phyloP scores from a whole-genome alignment of 2,113 vertebrate species.

The Ploceus nigricollis region DNA sequence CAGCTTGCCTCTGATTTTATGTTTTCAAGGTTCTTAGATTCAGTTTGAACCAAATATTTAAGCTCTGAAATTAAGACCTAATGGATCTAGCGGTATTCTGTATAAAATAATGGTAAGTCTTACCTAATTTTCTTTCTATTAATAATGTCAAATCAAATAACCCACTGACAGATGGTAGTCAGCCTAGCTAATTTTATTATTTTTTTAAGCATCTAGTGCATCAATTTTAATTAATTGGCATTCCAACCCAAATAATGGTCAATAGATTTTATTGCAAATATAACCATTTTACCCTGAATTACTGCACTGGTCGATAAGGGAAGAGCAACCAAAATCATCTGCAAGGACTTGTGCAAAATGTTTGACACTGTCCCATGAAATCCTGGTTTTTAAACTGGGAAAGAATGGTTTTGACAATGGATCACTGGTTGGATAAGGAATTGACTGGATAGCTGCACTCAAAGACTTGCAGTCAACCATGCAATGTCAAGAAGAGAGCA shows the following conservation, averaged over 20 bases:
- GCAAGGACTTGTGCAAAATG: background rate
- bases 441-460: background rate
- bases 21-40: background rate
- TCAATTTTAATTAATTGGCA: background rate
- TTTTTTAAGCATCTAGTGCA: background rate
- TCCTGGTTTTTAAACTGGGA: background rate
- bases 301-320: background rate
- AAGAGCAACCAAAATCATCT: background rate
- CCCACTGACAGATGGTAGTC: background rate
- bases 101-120: background rate
- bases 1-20: background rate
- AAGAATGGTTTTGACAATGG: background rate
- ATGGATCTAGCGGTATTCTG: background rate
- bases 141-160: background rate
- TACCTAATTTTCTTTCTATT: background rate
- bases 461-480: background rate
- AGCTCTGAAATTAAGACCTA: background rate
- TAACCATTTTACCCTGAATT: background rate
- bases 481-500: fast-evolving
- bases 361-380: background rate
- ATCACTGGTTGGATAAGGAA: background rate
- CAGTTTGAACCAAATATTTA: background rate
- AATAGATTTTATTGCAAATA: background rate
- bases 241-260: background rate
- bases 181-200: background rate